Evolutionary conservation across 1,140 invertebrate genomes (phyloP).

Genomic region (Halictus rubicundus): DNA sequence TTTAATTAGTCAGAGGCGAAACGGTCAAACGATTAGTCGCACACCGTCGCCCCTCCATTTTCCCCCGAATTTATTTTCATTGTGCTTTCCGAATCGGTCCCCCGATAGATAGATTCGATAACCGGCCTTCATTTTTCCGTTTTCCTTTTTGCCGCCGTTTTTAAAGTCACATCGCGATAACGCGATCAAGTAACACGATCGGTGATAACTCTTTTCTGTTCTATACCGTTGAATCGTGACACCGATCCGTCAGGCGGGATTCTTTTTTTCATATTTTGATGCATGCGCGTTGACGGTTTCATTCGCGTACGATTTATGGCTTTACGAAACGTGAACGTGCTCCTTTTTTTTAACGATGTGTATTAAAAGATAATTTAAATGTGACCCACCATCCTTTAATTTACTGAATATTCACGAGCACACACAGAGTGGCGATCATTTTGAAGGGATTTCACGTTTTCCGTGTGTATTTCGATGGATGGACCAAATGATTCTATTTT

Average conservation of each 20-base stretch:
- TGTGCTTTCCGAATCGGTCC: conserved; percentile 17
- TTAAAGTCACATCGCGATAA: not conserved
- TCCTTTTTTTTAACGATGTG: too few species aligned
- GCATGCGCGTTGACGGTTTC: not conserved
- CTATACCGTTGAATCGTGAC: not conserved
- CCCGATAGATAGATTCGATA: not conserved
- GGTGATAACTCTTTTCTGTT: not conserved
- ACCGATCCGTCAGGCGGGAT: not conserved
- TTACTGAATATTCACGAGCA: too few species aligned
- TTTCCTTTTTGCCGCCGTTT: not conserved
- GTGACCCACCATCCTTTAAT: too few species aligned
- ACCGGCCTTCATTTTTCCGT: not conserved
- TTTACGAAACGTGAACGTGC: too few species aligned
- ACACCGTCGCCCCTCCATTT: not conserved
- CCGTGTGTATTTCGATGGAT: too few species aligned
- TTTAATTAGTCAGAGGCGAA: conserved; percentile 26
- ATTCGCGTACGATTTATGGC: not conserved
- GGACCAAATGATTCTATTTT: too few species aligned
- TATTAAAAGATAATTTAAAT: too few species aligned
- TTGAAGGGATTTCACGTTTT: too few species aligned
- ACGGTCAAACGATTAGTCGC: conserved; percentile 34
- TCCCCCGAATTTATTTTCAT: conserved; percentile 13
- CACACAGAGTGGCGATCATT: too few species aligned
- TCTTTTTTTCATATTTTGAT: not conserved
- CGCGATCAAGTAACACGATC: not conserved